These are phyloP conservation scores for Catocala fraxini DNA, from an alignment of 2,888 invertebrate genomes.

Conservation along the genomic window DNA sequence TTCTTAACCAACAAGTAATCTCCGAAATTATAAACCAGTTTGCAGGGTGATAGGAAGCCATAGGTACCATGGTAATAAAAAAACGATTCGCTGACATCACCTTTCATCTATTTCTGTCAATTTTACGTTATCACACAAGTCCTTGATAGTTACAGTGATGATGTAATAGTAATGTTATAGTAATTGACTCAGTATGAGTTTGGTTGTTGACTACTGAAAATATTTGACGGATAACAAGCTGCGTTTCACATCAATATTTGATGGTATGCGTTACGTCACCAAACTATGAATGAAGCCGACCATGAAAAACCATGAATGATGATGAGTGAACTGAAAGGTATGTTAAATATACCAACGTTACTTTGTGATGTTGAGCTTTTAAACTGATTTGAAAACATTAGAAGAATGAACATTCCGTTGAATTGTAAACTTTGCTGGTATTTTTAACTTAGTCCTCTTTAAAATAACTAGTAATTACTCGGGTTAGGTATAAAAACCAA, in stretches of 20 bases:
- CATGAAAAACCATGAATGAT: too few relatives aligned
- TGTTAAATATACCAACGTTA: too few relatives aligned
- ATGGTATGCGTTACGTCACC: neutral
- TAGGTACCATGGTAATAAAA: neutral
- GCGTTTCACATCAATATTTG: slow-evolving; percentile 3
- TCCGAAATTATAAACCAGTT: neutral
- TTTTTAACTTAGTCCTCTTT: too few relatives aligned
- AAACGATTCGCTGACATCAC: neutral
- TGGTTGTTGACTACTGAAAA: neutral
- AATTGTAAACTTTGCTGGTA: too few relatives aligned
- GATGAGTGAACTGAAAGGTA: too few relatives aligned
- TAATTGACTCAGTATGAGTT: slow-evolving; percentile 26
- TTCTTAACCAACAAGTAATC: too few relatives aligned
- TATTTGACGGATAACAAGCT: slow-evolving; percentile 14
- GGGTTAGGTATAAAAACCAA: too few relatives aligned
- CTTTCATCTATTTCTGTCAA: neutral
- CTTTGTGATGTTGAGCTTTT: too few relatives aligned
- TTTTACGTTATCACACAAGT: neutral
- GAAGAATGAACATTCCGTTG: too few relatives aligned
- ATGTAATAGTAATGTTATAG: slow-evolving; percentile 27
- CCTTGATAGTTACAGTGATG: slow-evolving; percentile 34
- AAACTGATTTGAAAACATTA: too few relatives aligned
- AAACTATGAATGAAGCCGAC: neutral
- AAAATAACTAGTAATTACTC: too few relatives aligned
- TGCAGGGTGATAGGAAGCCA: neutral